Evolutionary conservation across 2,888 invertebrate species (phyloP).

Genomic region (Corythucha ciliata): DNA sequence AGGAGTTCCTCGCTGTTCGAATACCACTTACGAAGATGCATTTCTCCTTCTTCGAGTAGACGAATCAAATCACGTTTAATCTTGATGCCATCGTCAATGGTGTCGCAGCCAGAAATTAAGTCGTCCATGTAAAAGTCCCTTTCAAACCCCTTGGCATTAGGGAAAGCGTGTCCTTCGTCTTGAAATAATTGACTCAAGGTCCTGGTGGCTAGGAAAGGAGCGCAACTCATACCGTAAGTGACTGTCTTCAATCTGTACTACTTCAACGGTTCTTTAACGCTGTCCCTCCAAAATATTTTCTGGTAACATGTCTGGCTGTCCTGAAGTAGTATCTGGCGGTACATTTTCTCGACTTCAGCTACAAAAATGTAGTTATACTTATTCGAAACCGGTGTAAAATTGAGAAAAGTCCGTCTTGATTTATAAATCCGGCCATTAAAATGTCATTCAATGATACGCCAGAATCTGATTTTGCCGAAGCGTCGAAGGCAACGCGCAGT

Average conservation of each 20-base stretch:
- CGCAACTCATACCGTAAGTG: slow-evolving; percentile 33
- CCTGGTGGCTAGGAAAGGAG: slow-evolving; percentile 30
- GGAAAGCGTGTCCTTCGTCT: slow-evolving; percentile 28
- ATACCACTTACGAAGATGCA: slow-evolving; percentile 7
- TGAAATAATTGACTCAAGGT: slow-evolving; percentile 32
- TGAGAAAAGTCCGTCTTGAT: slow-evolving; percentile 18
- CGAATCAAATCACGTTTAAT: slow-evolving; percentile 25
- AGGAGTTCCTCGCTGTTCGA: not conserved
- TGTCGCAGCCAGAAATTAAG: slow-evolving; percentile 31
- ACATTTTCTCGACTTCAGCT: slow-evolving; percentile 36
- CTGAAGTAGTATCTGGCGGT: slow-evolving; percentile 30
- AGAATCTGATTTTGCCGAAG: too few relatives aligned
- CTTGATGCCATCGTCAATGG: slow-evolving; percentile 27
- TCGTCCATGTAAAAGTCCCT: slow-evolving; percentile 39
- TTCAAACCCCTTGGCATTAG: slow-evolving; percentile 25
- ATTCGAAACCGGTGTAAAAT: slow-evolving; percentile 20
- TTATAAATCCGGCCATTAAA: slow-evolving; percentile 13
- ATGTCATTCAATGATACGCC: too few relatives aligned
- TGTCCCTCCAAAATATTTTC: slow-evolving; percentile 33
- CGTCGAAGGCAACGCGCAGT: too few relatives aligned
- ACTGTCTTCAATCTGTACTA: slow-evolving; percentile 30
- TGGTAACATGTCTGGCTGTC: slow-evolving; percentile 27
- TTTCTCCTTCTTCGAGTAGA: slow-evolving; percentile 10
- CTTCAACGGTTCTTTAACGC: slow-evolving; percentile 21
- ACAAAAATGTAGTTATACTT: not conserved